Percentiles rank a stretch among this genome's conserved stretches.
phyloP scores from a whole-genome alignment of 2,113 vertebrate genomes.

The Prunella fulvescens region DNA sequence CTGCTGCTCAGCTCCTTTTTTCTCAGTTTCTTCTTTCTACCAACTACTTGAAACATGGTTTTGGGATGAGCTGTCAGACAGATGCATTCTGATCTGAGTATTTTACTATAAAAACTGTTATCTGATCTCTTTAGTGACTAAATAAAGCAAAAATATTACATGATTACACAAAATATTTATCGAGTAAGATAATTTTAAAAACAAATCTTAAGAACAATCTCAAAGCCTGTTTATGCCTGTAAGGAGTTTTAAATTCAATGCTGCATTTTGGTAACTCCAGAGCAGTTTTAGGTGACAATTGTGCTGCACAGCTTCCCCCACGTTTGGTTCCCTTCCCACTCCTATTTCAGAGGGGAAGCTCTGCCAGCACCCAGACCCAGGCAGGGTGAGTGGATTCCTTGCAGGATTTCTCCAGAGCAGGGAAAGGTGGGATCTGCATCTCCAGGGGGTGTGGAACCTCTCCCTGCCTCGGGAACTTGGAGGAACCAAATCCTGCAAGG shows the following conservation, averaged over 20 bases:
- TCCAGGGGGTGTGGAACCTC: not conserved
- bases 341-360: not conserved
- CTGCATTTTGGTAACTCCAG: not conserved
- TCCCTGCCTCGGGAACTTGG: not conserved
- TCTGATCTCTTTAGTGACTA: not conserved
- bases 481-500: not conserved
- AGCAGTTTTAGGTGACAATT: not conserved
- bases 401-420: rapidly evolving
- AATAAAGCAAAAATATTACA: not conserved
- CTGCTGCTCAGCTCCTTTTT: not conserved
- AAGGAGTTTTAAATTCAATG: not conserved
- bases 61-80: not conserved
- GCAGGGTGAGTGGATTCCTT: rapidly evolving
- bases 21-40: not conserved
- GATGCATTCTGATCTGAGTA: not conserved
- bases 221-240: not conserved
- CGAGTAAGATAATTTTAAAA: not conserved
- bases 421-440: rapidly evolving
- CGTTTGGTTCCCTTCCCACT: not conserved
- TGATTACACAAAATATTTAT: not conserved
- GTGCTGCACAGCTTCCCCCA: not conserved
- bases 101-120: not conserved
- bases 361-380: not conserved
- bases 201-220: not conserved
- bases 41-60: not conserved